Conservation (phyloP, 2,113 vertebrate species). For the Coryphaenoides rupestris region DNA sequence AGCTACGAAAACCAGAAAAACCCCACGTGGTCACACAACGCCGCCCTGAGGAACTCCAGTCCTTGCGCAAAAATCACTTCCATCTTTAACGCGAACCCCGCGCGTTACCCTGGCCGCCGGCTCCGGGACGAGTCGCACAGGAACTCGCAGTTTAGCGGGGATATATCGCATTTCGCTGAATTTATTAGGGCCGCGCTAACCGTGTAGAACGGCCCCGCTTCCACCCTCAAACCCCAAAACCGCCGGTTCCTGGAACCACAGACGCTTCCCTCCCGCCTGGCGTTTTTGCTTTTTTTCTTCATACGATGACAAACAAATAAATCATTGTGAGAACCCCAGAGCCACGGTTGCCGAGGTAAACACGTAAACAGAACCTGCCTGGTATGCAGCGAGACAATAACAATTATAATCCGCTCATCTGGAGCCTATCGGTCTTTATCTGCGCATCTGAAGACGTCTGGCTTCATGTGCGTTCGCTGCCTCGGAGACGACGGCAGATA, state of each 20-base stretch:
- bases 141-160: not conserved
- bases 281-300: conserved; percentile 9
- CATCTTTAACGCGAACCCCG: not conserved
- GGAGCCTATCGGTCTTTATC: conserved; percentile 62
- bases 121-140: too few relatives aligned
- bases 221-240: not conserved
- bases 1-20: conserved; percentile 57
- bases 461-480: conserved; percentile 20
- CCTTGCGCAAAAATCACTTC: not conserved
- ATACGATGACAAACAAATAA: conserved; percentile 32
- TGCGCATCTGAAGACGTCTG: conserved; percentile 41
- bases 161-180: not conserved
- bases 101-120: too few relatives aligned
- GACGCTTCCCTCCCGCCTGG: not conserved
- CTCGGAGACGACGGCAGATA: conserved; percentile 46
- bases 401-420: conserved; percentile 55
- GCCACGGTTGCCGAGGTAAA: conserved; percentile 37
- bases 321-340: conserved; percentile 17
- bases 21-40: not conserved
- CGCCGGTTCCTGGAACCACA: not conserved
- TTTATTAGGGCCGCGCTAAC: not conserved
- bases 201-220: not conserved
- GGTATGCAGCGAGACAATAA: conserved; percentile 55
- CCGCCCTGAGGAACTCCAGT: not conserved
- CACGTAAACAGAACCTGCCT: conserved; percentile 56